Percentiles rank a stretch among this genome's conserved stretches.
Conservation (phyloP, 2,113 vertebrate species). For the Phocoena sinus region DNA sequence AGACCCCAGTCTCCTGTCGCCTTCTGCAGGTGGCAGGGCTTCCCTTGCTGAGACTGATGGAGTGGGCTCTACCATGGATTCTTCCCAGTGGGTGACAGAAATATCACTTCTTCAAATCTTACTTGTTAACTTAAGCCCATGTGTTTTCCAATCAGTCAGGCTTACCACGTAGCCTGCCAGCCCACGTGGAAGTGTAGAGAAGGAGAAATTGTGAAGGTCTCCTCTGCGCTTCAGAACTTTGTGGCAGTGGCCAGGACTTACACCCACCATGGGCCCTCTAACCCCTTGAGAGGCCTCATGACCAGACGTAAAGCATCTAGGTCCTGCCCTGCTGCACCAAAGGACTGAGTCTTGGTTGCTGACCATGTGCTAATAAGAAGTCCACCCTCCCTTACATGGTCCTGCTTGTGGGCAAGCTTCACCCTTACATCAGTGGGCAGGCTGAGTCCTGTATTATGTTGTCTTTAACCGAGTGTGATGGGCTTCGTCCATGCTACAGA, state of each 20-base stretch:
- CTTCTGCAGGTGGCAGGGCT: neutral
- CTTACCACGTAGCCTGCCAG: neutral
- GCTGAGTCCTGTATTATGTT: fast-evolving
- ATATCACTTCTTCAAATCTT: neutral
- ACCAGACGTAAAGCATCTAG: fast-evolving
- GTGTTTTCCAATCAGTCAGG: neutral
- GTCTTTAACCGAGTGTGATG: neutral
- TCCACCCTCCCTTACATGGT: fast-evolving
- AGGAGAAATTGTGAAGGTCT: neutral
- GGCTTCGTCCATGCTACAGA: neutral
- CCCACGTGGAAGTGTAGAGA: neutral
- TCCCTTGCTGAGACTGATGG: neutral
- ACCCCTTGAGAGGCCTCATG: neutral
- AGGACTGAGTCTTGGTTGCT: neutral
- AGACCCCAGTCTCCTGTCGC: fast-evolving
- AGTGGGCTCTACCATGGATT: fast-evolving
- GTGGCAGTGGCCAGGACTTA: no score
- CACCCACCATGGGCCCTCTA: fast-evolving
- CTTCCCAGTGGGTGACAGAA: neutral
- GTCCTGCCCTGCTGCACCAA: neutral
- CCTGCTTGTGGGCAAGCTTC: neutral
- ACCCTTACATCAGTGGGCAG: neutral
- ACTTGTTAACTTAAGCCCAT: neutral
- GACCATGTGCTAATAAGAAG: fast-evolving
- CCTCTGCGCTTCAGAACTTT: neutral